phyloP scores from a whole-genome alignment of 2,888 invertebrate genomes.

The Hyalella azteca region DNA sequence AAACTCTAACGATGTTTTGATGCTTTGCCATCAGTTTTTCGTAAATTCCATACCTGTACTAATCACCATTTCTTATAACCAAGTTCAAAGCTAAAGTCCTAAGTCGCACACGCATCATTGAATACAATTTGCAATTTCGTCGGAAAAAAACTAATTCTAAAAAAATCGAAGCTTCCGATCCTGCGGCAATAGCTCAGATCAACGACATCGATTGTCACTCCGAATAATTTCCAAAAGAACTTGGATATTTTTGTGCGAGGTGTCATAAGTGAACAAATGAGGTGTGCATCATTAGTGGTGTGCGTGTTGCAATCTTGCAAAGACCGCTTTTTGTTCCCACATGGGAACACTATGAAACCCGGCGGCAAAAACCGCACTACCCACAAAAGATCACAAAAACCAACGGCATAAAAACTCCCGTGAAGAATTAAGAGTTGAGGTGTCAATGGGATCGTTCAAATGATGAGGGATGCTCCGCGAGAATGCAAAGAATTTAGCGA shows the following conservation, averaged over 20 bases:
- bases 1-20: too few species aligned
- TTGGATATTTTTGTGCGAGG: constrained; percentile 23
- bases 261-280: constrained; percentile 35
- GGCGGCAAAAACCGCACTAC: background rate
- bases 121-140: too few species aligned
- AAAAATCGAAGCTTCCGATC: too few species aligned
- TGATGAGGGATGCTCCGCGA: background rate
- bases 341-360: constrained; percentile 10
- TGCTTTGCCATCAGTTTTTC: too few species aligned
- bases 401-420: background rate
- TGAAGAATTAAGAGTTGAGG: background rate
- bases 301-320: constrained; percentile 21
- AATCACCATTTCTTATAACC: too few species aligned
- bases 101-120: too few species aligned
- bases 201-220: too few species aligned
- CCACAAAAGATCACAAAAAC: constrained; percentile 20
- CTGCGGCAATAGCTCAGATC: too few species aligned
- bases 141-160: too few species aligned
- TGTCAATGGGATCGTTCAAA: constrained; percentile 9
- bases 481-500: background rate
- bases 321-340: constrained; percentile 11
- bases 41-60: too few species aligned
- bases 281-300: constrained; percentile 30
- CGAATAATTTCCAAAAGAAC: constrained; percentile 18
- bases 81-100: too few species aligned